These are phyloP conservation scores for Drepana arcuata DNA, from an alignment of 1,140 invertebrate species.

Conservation along the genomic window DNA sequence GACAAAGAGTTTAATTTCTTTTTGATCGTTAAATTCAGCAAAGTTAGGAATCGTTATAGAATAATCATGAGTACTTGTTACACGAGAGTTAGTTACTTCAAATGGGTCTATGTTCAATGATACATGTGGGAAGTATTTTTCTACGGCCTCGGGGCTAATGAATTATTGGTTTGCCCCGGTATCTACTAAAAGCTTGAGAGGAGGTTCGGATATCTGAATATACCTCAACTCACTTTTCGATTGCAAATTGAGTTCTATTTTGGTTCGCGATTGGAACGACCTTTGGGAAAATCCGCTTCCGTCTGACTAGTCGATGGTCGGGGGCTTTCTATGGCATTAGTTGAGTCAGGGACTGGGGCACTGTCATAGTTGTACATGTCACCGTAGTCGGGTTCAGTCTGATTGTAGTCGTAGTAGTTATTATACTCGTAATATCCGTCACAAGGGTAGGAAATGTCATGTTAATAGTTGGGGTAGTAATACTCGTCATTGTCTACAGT, in stretches of 20 bases:
- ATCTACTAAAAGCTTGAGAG: constrained; percentile 8
- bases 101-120: constrained; percentile 9
- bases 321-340: background rate
- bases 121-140: constrained; percentile 4
- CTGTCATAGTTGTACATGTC: background rate
- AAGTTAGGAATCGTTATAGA: constrained; percentile 14
- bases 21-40: background rate
- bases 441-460: background rate
- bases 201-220: constrained; percentile 7
- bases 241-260: constrained; percentile 12
- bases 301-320: background rate
- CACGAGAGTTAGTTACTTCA: constrained; percentile 12
- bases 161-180: constrained; percentile 5
- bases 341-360: background rate
- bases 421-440: background rate
- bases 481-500: constrained; percentile 1
- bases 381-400: background rate
- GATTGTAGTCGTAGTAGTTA: constrained; percentile 1
- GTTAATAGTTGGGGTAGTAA: constrained; percentile 4
- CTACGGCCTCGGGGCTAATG: constrained; percentile 4
- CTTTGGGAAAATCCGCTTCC: constrained; percentile 6
- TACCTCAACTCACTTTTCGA: constrained; percentile 7
- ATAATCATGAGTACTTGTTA: constrained; percentile 9
- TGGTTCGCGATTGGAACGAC: background rate
- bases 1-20: constrained; percentile 5